Percentiles rank a stretch among this genome's conserved stretches.
Conservation (phyloP, 2,888 invertebrate genomes). For the Mesorhabditis spiculigera region DNA sequence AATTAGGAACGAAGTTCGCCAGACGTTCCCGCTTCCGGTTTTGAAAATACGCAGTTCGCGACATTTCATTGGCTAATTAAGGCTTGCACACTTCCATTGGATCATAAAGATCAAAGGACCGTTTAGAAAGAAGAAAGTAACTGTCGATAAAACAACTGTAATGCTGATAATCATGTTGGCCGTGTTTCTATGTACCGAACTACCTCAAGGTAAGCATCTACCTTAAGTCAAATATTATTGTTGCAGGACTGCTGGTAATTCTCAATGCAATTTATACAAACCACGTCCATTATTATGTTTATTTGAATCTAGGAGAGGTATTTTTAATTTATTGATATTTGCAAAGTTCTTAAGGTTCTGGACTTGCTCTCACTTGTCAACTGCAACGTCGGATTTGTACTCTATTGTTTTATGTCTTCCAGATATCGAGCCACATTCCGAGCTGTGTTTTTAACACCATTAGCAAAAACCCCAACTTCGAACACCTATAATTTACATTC, state of each 20-base stretch:
- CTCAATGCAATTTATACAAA: constrained; percentile 46
- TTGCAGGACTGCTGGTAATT: constrained; percentile 34
- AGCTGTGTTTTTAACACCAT: constrained; percentile 15
- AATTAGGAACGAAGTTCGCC: too few species aligned
- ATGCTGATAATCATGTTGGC: constrained; percentile 48
- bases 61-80: too few species aligned
- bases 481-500: background rate
- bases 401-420: constrained; percentile 43
- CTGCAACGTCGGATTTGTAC: constrained; percentile 41
- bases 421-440: constrained; percentile 38
- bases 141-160: constrained; percentile 39
- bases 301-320: constrained; percentile 42
- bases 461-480: background rate
- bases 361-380: constrained; percentile 44
- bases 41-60: too few species aligned
- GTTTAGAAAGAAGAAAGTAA: constrained; percentile 16
- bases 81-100: too few species aligned
- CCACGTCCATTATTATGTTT: constrained; percentile 43
- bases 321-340: background rate
- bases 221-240: background rate
- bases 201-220: constrained; percentile 36
- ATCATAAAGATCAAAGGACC: background rate
- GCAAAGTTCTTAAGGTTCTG: constrained; percentile 19
- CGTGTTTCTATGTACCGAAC: constrained; percentile 43
- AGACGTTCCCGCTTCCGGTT: too few species aligned